Conservation (phyloP, 2,797 vertebrate genomes). For the Sebastes iracundus region DNA sequence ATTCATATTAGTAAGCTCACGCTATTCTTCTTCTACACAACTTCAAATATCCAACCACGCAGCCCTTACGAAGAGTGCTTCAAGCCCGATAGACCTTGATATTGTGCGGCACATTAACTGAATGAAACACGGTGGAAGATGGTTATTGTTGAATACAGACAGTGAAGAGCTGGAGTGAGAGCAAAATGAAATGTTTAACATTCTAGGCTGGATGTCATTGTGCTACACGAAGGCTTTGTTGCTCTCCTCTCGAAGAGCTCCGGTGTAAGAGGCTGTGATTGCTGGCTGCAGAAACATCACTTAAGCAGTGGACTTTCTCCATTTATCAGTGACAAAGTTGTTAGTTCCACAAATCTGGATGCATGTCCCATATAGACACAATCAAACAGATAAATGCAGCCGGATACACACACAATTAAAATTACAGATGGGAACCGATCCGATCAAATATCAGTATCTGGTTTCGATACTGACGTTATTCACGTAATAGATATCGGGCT, state of each 20-base stretch:
- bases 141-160: background rate
- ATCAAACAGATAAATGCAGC: background rate
- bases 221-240: background rate
- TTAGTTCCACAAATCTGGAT: background rate
- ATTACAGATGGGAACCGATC: too few species aligned
- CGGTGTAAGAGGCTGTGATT: background rate
- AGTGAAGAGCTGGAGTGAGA: background rate
- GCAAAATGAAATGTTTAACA: constrained; percentile 5
- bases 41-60: background rate
- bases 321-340: background rate
- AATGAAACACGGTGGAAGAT: background rate
- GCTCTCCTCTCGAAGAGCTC: background rate
- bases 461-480: too few species aligned
- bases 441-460: too few species aligned
- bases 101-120: background rate
- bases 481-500: too few species aligned
- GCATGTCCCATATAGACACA: background rate
- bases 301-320: background rate
- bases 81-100: background rate
- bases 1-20: background rate
- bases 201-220: background rate
- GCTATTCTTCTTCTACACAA: background rate
- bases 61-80: background rate
- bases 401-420: too few species aligned
- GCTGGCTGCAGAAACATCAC: background rate